Percentiles rank a stretch among this genome's conserved stretches.
Evolutionary conservation across 2,888 invertebrate species (phyloP).

Genomic region (Rhingia rostrata): DNA sequence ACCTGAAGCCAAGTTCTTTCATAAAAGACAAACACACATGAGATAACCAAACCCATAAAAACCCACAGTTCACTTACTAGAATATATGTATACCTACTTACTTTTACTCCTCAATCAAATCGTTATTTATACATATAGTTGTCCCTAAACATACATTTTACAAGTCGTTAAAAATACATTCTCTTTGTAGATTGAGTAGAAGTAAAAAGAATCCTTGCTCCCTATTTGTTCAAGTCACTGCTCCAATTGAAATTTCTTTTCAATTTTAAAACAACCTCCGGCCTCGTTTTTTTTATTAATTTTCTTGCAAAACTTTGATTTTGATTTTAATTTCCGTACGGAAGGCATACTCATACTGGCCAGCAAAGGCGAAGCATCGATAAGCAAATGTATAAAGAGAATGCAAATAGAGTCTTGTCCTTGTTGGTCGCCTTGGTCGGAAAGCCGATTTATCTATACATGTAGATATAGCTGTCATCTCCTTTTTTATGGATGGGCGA

Average conservation of each 20-base stretch:
- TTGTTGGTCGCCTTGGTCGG: background rate
- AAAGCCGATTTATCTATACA: slow-evolving; percentile 30
- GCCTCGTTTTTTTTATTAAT: slow-evolving; percentile 60
- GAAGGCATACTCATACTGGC: slow-evolving; percentile 49
- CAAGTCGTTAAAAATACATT: background rate
- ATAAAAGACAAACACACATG: too few relatives aligned
- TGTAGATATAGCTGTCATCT: slow-evolving; percentile 28
- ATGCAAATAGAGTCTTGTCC: slow-evolving; percentile 60
- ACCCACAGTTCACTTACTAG: too few relatives aligned
- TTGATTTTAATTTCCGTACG: slow-evolving; percentile 70
- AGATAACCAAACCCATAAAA: too few relatives aligned
- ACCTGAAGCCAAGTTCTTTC: too few relatives aligned
- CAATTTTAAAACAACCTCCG: slow-evolving; percentile 65
- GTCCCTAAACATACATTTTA: too few relatives aligned
- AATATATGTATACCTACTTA: too few relatives aligned
- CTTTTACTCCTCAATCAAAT: too few relatives aligned
- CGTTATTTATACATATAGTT: too few relatives aligned
- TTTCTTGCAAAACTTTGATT: slow-evolving; percentile 67
- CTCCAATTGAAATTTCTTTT: slow-evolving; percentile 58
- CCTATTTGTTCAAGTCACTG: slow-evolving; percentile 31
- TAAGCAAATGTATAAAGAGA: slow-evolving; percentile 63
- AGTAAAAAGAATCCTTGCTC: background rate
- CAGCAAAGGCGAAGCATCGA: slow-evolving; percentile 58
- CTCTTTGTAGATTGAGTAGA: slow-evolving; percentile 5
- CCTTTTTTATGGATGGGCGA: background rate